Conservation (phyloP, 2,888 invertebrate species). For the Adelognathus sp. region DNA sequence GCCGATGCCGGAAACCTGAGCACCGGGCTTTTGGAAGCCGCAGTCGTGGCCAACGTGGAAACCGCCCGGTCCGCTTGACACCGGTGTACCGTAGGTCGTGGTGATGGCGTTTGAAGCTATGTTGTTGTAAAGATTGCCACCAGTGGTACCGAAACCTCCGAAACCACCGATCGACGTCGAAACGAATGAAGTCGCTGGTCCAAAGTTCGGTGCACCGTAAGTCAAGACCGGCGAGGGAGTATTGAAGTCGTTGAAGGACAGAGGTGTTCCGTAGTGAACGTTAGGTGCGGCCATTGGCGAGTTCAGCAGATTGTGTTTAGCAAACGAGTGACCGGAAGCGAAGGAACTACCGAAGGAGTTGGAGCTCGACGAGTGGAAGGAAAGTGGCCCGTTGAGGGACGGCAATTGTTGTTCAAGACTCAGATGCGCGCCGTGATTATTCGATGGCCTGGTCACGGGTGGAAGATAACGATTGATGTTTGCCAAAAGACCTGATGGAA, state of each 20-base stretch:
- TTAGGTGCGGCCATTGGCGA: slow-evolving; percentile 76
- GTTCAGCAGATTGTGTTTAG: slow-evolving; percentile 49
- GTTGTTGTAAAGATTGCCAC: slow-evolving; percentile 73
- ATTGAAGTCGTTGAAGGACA: slow-evolving; percentile 76
- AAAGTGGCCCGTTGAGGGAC: slow-evolving; percentile 62
- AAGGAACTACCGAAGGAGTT: slow-evolving; percentile 52
- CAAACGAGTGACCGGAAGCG: slow-evolving; percentile 54
- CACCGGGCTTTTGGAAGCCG: slow-evolving; percentile 60
- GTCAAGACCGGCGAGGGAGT: slow-evolving; percentile 76
- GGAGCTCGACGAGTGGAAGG: slow-evolving; percentile 67
- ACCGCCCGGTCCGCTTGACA: slow-evolving; percentile 53
- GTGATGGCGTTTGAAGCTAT: slow-evolving; percentile 65
- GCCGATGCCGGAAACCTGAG: slow-evolving; percentile 21
- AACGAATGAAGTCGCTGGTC: slow-evolving; percentile 69
- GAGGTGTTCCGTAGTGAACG: slow-evolving; percentile 77
- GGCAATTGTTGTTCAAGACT: slow-evolving; percentile 73
- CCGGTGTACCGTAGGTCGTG: slow-evolving; percentile 73
- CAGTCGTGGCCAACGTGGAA: slow-evolving; percentile 59
- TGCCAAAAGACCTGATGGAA: slow-evolving; percentile 86
- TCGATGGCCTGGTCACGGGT: slow-evolving; percentile 67
- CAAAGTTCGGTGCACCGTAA: slow-evolving; percentile 79
- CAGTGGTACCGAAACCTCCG: slow-evolving; percentile 47
- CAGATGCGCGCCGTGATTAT: slow-evolving; percentile 69
- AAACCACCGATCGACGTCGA: slow-evolving; percentile 66
- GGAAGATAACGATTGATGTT: slow-evolving; percentile 82